Evolutionary conservation across 2,888 invertebrate genomes (phyloP), one percentile per base, ranked within the genome.

Genomic region (Melanotus villosus): DNA sequence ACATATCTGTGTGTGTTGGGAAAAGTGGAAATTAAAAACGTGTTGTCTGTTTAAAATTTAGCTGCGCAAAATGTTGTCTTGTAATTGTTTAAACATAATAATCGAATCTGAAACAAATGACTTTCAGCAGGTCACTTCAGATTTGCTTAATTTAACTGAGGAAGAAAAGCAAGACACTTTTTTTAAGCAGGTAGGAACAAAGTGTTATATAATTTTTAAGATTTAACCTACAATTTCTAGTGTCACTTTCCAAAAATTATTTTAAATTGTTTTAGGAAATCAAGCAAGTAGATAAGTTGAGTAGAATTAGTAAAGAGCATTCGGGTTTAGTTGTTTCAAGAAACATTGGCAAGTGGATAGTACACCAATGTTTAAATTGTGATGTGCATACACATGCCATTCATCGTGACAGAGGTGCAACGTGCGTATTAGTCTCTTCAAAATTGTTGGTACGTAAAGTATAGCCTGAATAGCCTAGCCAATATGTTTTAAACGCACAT

Each of bases 61-160:
- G n/a, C 34, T 41, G 30, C 52, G 34, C 58, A 86, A 79, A 79
- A 89, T 89, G 89, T 86, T 90, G 82, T 89, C 91, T 80, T 94
- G 94, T 86, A 91, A 92, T 87, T 94, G 94, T 85, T 85, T 93
- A 80, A 94, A 94, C 86, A 88, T 92, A 78, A 86, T 87, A 76
- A 87, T 92, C 77, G 89, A 89, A 84, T 86, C 89, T 80, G 89
- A 88, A 80, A 87, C 87, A 82, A 81, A 85, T 75, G 84, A 86
- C 78, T 86, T 90, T 80, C 87, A 87, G 78, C 86, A 87, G 82
- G 84, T 89, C 80, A 88, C 87, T 80, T 81, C 87, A 77, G 87
- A 86, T 75, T 87, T 87, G 80, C 82, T 90, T 80, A 87, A 88
- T 79, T 82, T 91, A 80, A 85, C 87, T 80, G 84, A 86, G 73